Conservation (phyloP, 2,113 vertebrate genomes). For the Heterotis niloticus region DNA sequence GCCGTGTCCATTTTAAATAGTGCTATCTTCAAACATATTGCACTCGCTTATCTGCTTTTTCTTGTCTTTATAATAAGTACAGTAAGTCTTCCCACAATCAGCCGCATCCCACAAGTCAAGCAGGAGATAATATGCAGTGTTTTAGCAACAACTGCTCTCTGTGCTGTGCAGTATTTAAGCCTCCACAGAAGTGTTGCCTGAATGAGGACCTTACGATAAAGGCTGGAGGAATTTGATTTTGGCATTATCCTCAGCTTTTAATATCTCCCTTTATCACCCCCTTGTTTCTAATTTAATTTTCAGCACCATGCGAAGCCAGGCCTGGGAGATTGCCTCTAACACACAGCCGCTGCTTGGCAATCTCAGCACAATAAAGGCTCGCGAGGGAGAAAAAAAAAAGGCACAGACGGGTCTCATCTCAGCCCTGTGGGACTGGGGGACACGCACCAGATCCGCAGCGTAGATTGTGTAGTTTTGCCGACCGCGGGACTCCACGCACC, state of each 20-base stretch:
- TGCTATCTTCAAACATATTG: too few species aligned
- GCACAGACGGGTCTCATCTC: too few species aligned
- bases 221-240: neutral
- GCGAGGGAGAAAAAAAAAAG: neutral
- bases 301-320: neutral
- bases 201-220: neutral
- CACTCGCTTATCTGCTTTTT: too few species aligned
- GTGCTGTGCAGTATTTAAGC: neutral
- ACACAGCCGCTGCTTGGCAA: neutral
- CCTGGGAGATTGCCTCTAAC: slow-evolving; percentile 15
- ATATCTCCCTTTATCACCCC: slow-evolving; percentile 23
- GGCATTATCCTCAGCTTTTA: slow-evolving; percentile 14
- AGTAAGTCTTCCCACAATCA: too few species aligned
- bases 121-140: neutral
- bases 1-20: too few species aligned
- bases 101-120: neutral
- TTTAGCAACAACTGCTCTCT: neutral
- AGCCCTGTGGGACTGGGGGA: too few species aligned
- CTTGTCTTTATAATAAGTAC: too few species aligned
- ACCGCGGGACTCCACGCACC: too few species aligned
- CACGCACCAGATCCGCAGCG: too few species aligned
- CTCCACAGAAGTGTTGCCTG: neutral
- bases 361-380: neutral
- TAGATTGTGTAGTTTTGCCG: too few species aligned
- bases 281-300: slow-evolving; percentile 27